phyloP scores from a whole-genome alignment of 1,140 invertebrate species.

The Stegodyphus dumicola region DNA sequence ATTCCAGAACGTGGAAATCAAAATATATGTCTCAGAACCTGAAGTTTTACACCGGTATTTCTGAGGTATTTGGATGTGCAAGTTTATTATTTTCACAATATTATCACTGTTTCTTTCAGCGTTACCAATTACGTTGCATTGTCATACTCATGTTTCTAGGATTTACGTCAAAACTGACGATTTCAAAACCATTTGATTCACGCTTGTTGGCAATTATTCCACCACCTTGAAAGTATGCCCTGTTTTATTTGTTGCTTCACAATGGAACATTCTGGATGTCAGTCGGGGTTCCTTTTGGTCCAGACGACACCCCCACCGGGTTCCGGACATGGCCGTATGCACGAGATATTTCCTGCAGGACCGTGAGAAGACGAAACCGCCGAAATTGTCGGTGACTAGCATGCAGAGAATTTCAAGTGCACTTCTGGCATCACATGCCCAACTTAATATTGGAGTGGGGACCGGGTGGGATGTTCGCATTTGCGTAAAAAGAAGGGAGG shows the following conservation, averaged over 20 bases:
- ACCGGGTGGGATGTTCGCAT: not conserved
- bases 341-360: not conserved
- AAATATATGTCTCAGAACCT: no score
- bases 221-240: no score
- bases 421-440: conserved; percentile 28
- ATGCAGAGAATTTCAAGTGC: conserved; percentile 43
- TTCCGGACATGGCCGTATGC: not conserved
- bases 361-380: conserved; percentile 33
- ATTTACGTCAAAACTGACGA: no score
- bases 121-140: no score
- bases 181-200: no score
- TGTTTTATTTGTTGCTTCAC: not conserved
- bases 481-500: not conserved
- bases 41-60: no score
- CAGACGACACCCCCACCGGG: conserved; percentile 35
- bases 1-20: no score
- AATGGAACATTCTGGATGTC: not conserved
- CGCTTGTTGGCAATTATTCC: no score
- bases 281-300: conserved; percentile 5
- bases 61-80: no score
- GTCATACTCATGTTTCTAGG: no score
- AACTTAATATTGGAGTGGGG: conserved; percentile 53
- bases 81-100: no score
- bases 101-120: no score
- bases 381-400: conserved; percentile 38